Conservation (phyloP, 1,140 invertebrate species). For the Myzus persicae region DNA sequence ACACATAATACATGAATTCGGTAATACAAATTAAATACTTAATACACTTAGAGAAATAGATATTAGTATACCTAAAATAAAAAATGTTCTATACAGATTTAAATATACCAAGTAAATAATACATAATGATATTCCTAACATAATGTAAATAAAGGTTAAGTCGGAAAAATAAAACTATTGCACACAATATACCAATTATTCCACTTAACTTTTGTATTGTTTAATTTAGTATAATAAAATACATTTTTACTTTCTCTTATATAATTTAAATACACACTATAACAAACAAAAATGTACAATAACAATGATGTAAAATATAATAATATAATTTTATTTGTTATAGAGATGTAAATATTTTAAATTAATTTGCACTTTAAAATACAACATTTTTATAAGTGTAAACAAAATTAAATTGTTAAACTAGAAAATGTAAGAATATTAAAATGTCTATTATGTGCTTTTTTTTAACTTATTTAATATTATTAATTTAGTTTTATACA, state of each 20-base stretch:
- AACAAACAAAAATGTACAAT: not conserved
- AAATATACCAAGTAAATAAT: slow-evolving; percentile 29
- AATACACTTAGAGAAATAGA: not conserved
- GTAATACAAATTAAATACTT: slow-evolving; percentile 24
- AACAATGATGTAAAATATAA: not conserved
- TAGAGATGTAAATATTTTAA: not conserved
- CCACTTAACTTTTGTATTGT: not conserved
- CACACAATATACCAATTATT: not conserved
- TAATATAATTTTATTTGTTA: not conserved
- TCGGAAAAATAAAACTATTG: not conserved
- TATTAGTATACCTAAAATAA: too few relatives aligned
- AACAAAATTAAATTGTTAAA: not conserved
- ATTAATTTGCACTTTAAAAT: slow-evolving; percentile 17
- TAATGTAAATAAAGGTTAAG: not conserved
- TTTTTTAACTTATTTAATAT: not conserved
- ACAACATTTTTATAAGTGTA: not conserved
- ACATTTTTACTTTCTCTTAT: not conserved
- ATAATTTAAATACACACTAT: slow-evolving; percentile 1
- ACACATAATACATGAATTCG: slow-evolving; percentile 50
- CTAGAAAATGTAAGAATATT: not conserved
- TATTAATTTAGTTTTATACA: not conserved
- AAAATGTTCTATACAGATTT: slow-evolving; percentile 26
- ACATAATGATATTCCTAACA: not conserved
- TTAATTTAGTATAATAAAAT: not conserved
- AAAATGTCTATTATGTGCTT: not conserved